A percentile compares a stretch with the other conserved stretches of the same genome.
These are phyloP conservation scores for Lamellibrachia satsuma DNA, from an alignment of 2,888 invertebrate species.

Conservation along the genomic window DNA sequence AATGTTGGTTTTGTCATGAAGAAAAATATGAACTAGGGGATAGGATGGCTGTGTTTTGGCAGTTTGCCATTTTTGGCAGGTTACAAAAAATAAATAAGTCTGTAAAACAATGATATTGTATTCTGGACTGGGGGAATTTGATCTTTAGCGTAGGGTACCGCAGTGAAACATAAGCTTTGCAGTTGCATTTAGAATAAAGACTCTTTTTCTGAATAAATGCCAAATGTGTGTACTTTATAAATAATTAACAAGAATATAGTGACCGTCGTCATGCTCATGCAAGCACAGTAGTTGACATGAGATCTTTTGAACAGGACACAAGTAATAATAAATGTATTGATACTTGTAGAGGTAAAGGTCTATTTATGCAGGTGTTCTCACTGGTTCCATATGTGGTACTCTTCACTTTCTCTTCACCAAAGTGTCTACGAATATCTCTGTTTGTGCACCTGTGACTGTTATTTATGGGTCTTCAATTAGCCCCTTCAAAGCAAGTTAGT, in stretches of 20 bases:
- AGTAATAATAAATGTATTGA: neutral
- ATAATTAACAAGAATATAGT: neutral
- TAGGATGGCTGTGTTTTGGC: neutral
- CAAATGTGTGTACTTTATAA: neutral
- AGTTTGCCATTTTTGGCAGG: neutral
- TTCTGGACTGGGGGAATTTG: neutral
- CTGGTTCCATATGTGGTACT: neutral
- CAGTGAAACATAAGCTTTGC: neutral
- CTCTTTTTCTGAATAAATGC: neutral
- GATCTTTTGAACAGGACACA: neutral
- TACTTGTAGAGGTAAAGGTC: neutral
- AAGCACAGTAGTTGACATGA: neutral
- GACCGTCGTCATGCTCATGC: neutral
- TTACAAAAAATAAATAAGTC: neutral
- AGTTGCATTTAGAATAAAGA: neutral
- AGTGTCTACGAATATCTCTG: neutral
- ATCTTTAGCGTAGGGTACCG: neutral
- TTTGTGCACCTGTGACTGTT: neutral
- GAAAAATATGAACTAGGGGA: neutral
- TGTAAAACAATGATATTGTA: neutral
- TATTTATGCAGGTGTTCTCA: neutral
- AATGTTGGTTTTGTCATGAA: too few relatives aligned
- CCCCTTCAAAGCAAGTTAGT: neutral
- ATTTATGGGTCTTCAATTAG: neutral
- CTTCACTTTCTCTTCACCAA: neutral